Percentiles rank a stretch among this genome's conserved stretches.
Conservation (phyloP, 2,888 invertebrate species). For the Apotomis betuletana region DNA sequence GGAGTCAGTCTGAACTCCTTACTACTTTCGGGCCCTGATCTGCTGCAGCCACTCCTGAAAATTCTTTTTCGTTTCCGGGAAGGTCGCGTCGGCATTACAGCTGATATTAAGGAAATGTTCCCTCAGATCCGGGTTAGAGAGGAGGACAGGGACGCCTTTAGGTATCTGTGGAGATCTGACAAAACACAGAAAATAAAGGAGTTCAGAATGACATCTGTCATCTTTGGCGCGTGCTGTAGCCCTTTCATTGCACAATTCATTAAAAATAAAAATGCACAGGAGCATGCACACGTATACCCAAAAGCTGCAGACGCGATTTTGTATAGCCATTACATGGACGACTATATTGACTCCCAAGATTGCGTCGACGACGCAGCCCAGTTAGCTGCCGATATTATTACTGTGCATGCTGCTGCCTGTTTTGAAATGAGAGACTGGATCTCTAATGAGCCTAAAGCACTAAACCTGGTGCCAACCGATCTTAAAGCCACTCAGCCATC, state of each 20-base stretch:
- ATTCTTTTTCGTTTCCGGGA: constrained; percentile 45
- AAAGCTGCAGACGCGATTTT: constrained; percentile 15
- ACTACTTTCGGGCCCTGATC: constrained; percentile 50
- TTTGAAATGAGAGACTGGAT: constrained; percentile 18
- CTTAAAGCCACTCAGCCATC: not conserved
- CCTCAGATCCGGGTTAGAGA: constrained; percentile 48
- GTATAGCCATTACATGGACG: constrained; percentile 14
- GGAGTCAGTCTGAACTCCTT: constrained; percentile 49
- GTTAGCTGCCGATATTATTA: constrained; percentile 9
- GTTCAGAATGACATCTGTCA: constrained; percentile 48
- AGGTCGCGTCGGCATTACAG: constrained; percentile 46
- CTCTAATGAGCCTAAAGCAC: not conserved
- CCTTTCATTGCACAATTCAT: constrained; percentile 49
- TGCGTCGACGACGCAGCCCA: constrained; percentile 10
- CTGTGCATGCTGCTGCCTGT: not conserved
- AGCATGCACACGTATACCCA: not conserved
- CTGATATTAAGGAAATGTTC: constrained; percentile 50
- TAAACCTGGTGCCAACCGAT: not conserved
- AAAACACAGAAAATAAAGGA: not conserved
- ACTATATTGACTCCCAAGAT: constrained; percentile 16
- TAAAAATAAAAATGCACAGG: constrained; percentile 49
- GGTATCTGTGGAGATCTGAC: constrained; percentile 43
- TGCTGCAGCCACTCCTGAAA: constrained; percentile 47
- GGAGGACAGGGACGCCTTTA: constrained; percentile 49
- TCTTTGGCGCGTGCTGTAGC: constrained; percentile 48